Percentiles rank a stretch among this genome's conserved stretches.
Conservation (phyloP, 2,797 vertebrate species). For the Calcarius lapponicus region DNA sequence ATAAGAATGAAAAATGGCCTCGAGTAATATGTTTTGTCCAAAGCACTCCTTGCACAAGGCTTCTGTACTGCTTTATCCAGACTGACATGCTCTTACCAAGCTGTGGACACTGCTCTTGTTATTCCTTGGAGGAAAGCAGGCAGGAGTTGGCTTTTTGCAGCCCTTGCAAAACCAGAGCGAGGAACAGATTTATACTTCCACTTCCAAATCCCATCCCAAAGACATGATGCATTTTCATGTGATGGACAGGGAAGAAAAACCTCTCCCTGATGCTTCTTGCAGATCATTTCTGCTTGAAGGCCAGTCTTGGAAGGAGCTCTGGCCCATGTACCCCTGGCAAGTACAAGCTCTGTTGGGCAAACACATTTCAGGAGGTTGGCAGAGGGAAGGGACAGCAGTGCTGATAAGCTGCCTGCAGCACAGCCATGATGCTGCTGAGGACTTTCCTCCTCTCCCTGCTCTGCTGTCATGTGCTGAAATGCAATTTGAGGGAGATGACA, state of each 20-base stretch:
- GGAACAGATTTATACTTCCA: not conserved
- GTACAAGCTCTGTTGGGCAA: not conserved
- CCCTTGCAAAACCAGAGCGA: not conserved
- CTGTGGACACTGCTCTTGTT: not conserved
- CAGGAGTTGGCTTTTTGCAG: not conserved
- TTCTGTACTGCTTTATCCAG: not conserved
- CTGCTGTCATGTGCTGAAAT: not conserved
- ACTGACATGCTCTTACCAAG: not conserved
- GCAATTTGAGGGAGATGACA: not conserved
- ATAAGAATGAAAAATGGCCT: not conserved
- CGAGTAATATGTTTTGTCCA: not conserved
- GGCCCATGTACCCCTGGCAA: accelerated
- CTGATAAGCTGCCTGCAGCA: conserved; percentile 18
- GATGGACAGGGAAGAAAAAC: not conserved
- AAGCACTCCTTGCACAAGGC: not conserved
- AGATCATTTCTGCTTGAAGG: not conserved
- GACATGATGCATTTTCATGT: accelerated
- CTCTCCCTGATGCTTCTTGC: not conserved
- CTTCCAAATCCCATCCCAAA: not conserved
- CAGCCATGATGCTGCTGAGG: not conserved
- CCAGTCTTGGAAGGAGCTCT: not conserved
- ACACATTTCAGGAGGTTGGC: accelerated
- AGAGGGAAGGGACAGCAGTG: not conserved
- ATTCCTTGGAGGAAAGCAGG: not conserved
- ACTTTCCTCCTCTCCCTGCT: not conserved